Evolutionary conservation across 2,888 invertebrate species (phyloP).

Genomic region (Leucophenga maculata): DNA sequence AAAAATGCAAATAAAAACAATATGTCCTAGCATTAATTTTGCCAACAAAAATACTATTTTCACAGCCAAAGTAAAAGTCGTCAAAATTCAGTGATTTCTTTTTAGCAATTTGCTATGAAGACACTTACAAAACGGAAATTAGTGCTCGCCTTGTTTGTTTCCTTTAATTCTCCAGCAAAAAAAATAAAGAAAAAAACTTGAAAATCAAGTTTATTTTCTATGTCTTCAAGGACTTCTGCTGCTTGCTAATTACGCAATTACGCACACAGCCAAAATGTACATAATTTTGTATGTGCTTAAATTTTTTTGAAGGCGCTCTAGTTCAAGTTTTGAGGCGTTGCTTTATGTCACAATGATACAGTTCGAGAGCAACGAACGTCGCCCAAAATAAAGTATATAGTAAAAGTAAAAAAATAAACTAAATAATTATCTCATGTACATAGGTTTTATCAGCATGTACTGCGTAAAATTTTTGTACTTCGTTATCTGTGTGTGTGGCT

Average conservation of each 20-base stretch:
- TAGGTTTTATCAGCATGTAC: too few species aligned
- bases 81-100: constrained; percentile 10
- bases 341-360: neutral
- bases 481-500: neutral
- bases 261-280: neutral
- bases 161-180: neutral
- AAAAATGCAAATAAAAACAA: too few species aligned
- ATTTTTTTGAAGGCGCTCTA: neutral
- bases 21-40: too few species aligned
- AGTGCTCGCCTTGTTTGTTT: neutral
- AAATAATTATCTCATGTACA: neutral
- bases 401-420: too few species aligned
- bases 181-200: neutral
- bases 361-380: too few species aligned
- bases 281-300: neutral
- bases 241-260: neutral
- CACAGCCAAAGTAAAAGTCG: constrained; percentile 22
- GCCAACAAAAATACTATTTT: too few species aligned
- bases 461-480: neutral
- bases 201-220: neutral
- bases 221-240: too few species aligned
- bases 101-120: too few species aligned
- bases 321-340: neutral
- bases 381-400: too few species aligned
- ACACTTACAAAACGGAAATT: neutral